These are phyloP conservation scores for Phlogophora meticulosa DNA, from an alignment of 2,888 invertebrate species.

Conservation along the genomic window DNA sequence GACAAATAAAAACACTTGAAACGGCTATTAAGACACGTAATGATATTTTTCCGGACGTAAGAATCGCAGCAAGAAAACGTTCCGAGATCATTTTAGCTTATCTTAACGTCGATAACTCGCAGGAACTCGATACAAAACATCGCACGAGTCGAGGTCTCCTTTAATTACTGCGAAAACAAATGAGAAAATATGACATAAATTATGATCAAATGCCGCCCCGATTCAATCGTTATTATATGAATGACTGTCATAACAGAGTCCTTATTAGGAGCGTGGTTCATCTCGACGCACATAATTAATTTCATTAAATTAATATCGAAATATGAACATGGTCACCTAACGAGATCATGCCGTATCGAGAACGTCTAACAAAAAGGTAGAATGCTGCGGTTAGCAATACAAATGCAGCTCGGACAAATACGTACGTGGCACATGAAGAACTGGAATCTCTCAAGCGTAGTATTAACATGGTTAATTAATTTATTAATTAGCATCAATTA, in stretches of 20 bases:
- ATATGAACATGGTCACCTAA: conserved; percentile 73
- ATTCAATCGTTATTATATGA: conserved; percentile 78
- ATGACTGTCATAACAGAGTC: conserved; percentile 76
- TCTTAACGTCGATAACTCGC: conserved; percentile 68
- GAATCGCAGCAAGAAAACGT: conserved; percentile 65
- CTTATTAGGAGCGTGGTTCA: conserved; percentile 77
- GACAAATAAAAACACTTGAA: conserved; percentile 59
- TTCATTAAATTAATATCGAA: conserved; percentile 84
- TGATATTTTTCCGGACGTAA: conserved; percentile 65
- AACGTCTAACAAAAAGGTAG: conserved; percentile 77
- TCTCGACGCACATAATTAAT: conserved; percentile 75
- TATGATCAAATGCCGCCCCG: conserved; percentile 70
- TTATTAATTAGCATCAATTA: conserved; percentile 90
- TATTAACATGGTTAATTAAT: conserved; percentile 89
- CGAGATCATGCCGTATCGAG: conserved; percentile 73
- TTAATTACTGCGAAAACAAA: conserved; percentile 76
- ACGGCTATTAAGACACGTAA: conserved; percentile 60
- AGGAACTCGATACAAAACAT: conserved; percentile 70
- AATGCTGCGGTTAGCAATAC: conserved; percentile 78
- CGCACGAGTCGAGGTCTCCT: conserved; percentile 63
- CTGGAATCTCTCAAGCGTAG: conserved; percentile 81
- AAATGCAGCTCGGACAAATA: conserved; percentile 82
- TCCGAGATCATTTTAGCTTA: conserved; percentile 59
- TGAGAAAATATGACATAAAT: conserved; percentile 81
- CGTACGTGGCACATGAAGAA: conserved; percentile 81